These are phyloP conservation scores for Drosophila melanica DNA, from an alignment of 1,140 invertebrate species.

Conservation along the genomic window DNA sequence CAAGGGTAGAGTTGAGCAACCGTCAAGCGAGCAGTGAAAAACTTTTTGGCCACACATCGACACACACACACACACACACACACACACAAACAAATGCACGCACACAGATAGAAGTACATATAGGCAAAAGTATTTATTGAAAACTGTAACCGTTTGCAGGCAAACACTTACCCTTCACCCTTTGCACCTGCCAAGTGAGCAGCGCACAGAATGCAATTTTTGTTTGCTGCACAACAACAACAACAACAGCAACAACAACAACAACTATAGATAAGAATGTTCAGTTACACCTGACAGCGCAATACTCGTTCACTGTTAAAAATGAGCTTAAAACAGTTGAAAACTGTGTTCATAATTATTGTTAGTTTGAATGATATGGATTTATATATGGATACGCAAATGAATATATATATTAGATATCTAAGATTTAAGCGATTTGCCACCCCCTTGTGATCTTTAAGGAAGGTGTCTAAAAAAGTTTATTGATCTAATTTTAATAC, in stretches of 20 bases:
- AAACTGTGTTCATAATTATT: no score
- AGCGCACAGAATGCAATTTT: constrained; percentile 59
- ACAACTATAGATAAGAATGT: not conserved
- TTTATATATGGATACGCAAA: no score
- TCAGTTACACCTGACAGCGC: not conserved
- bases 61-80: constrained; percentile 17
- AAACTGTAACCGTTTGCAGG: constrained; percentile 80
- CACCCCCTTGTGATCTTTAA: no score
- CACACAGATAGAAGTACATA: constrained; percentile 27
- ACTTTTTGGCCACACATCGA: constrained; percentile 55
- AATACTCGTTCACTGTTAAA: no score
- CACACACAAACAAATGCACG: constrained; percentile 25
- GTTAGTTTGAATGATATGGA: no score
- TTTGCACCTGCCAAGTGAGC: constrained; percentile 6
- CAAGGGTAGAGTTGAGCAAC: constrained; percentile 47
- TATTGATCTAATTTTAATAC: no score
- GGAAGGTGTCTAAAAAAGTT: no score
- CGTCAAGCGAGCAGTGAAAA: constrained; percentile 72
- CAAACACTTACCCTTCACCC: constrained; percentile 53
- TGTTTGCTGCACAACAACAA: constrained; percentile 44
- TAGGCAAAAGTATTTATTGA: constrained; percentile 77
- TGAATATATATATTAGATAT: no score
- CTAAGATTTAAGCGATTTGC: no score
- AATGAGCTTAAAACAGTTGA: no score
- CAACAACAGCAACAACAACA: constrained; percentile 20